Base-by-base conservation (phyloP, 2,888 invertebrate species). In the Sipha maydis region DNA sequence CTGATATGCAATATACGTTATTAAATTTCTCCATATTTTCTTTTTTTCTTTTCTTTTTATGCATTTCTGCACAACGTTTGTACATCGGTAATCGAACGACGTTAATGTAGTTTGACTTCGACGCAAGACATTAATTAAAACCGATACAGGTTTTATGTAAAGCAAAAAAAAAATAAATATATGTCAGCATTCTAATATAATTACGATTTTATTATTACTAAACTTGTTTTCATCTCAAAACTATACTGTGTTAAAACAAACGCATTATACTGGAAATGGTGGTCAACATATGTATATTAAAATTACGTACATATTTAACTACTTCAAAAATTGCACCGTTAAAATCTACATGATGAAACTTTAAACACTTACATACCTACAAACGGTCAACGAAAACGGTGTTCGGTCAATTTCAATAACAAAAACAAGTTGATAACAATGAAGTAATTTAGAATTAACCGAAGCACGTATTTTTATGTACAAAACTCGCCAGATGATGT, bases 401-500 rank as follows among this genome's bases (percentile, higher is more conserved):
- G 21, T 78, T 34, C 56, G 34, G 56, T 78, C 11, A 8, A 56
- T 78, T 54, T 56, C 21, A 21, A 31, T 78, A 54, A 21, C 54
- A 54, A 54, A 25, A 78, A 56, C 34, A 21, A 56, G 25, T 31
- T 31, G 25, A 78, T 78, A 78, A 78, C 78, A 56, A 78, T 78
- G 34, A 21, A 56, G 78, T 78, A 78, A 78, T 56, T 34, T 11
- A 34, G 31, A 31, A n/a, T 31, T 56, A 56, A 28, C 54, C 28
- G 54, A 11, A 78, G 31, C 78, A 78, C 34, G 78, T 78, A 78
- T 31, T 78, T 78, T 78, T 56, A 34, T 78, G 9, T 56, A 56
- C 56, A 25, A 56, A 78, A 56, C 28, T 54, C 56, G 28, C 31
- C 56, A 31, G 11, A 56, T 78, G 25, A 31, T 25, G 78, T 56